Evolutionary conservation across 2,113 vertebrate genomes (phyloP).

Genomic region (Anthoscopus minutus): DNA sequence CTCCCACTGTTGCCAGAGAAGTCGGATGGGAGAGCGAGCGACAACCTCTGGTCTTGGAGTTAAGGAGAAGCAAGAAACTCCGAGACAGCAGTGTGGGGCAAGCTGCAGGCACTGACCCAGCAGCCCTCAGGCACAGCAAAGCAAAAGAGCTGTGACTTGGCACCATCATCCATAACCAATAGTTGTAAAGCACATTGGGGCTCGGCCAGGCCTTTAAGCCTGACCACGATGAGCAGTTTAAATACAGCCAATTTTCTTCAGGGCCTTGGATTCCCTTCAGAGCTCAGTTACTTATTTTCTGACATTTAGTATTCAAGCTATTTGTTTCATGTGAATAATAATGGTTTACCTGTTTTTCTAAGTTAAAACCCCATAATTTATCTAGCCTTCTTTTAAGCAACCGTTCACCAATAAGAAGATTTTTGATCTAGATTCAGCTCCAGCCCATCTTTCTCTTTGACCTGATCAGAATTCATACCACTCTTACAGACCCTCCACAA

Average conservation of each 20-base stretch:
- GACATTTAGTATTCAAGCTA: not conserved
- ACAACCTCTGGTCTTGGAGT: not conserved
- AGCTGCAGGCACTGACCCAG: not conserved
- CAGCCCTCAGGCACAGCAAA: not conserved
- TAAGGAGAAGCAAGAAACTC: not conserved
- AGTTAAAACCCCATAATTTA: not conserved
- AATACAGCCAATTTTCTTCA: not conserved
- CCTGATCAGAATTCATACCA: not conserved
- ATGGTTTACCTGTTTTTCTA: not conserved
- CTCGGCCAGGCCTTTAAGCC: not conserved
- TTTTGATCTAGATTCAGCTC: not conserved
- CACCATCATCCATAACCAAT: not conserved
- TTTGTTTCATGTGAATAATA: not conserved
- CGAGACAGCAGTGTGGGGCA: fast-evolving
- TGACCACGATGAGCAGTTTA: not conserved
- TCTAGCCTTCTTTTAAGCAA: not conserved
- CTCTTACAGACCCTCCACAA: not conserved
- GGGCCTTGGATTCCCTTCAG: not conserved
- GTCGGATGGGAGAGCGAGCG: fast-evolving
- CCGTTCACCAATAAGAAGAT: not conserved
- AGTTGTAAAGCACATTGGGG: not conserved
- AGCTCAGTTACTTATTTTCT: not conserved
- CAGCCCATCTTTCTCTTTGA: not conserved
- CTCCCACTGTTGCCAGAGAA: not conserved
- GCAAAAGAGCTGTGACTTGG: not conserved